Evolutionary conservation across 2,113 vertebrate genomes (phyloP).

Genomic region (Macaca mulatta): DNA sequence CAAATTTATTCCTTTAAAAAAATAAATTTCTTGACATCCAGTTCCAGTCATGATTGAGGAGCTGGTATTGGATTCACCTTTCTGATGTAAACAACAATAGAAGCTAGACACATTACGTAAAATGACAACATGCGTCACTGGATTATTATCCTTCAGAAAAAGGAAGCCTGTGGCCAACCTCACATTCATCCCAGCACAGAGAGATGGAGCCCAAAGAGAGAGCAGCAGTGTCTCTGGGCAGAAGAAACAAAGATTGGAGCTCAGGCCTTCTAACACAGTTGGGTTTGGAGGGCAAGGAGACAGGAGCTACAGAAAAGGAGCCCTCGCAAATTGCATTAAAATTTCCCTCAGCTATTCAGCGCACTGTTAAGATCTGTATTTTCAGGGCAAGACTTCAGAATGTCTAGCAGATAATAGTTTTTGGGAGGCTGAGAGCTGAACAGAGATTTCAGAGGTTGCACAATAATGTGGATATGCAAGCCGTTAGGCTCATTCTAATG

Average conservation of each 20-base stretch:
- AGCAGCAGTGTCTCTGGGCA: not conserved
- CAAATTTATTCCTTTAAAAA: constrained; percentile 35
- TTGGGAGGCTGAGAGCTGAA: not conserved
- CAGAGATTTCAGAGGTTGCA: not conserved
- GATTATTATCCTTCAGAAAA: not conserved
- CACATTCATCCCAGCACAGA: not conserved
- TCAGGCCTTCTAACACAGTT: not conserved
- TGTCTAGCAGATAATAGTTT: not conserved
- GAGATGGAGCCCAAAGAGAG: not conserved
- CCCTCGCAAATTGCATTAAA: not conserved
- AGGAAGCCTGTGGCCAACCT: not conserved
- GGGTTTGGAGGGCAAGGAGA: not conserved
- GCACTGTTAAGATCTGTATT: not conserved
- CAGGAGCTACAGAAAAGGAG: not conserved
- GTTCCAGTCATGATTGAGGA: not conserved
- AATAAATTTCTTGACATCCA: constrained; percentile 10
- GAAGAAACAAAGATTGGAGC: not conserved
- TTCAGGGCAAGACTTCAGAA: not conserved
- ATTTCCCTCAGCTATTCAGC: not conserved
- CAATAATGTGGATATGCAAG: not conserved
- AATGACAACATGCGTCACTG: not conserved
- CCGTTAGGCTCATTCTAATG: not conserved
- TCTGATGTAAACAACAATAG: not conserved
- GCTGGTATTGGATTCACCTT: not conserved
- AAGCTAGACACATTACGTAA: not conserved